Evolutionary conservation across 2,797 vertebrate genomes (phyloP).

Genomic region (Alectoris magna): DNA sequence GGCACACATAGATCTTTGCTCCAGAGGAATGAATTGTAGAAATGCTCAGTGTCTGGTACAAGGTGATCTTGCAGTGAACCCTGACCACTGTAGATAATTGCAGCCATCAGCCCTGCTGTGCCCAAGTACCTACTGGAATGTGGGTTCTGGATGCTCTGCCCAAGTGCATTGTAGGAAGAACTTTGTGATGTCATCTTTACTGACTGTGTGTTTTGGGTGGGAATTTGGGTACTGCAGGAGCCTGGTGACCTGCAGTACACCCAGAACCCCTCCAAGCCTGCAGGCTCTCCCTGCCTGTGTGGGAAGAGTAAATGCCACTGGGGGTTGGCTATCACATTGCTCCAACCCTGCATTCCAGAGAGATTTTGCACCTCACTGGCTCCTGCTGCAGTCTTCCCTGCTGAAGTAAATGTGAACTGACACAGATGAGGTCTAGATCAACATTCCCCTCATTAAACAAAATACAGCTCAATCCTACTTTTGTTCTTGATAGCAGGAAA

Average conservation of each 20-base stretch:
- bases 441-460: slow-evolving; percentile 47
- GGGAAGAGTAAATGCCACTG: rapidly evolving
- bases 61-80: background rate
- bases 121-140: background rate
- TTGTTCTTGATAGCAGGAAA: slow-evolving; percentile 47
- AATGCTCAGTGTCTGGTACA: background rate
- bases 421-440: slow-evolving; percentile 41
- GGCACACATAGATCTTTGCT: background rate
- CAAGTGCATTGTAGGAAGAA: background rate
- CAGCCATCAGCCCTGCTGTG: background rate
- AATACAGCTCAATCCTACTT: slow-evolving; percentile 54
- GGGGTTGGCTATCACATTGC: background rate
- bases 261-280: background rate
- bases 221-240: background rate
- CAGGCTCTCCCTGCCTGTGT: background rate
- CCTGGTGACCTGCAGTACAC: background rate
- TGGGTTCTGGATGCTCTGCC: background rate
- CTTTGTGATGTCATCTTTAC: background rate
- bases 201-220: background rate
- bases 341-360: background rate
- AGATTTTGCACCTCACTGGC: slow-evolving; percentile 59
- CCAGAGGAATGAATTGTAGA: no score
- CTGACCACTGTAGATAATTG: background rate
- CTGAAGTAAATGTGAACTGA: slow-evolving; percentile 56
- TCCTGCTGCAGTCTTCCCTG: slow-evolving; percentile 3